phyloP scores from a whole-genome alignment of 2,888 invertebrate genomes.

The Pyralis farinalis region DNA sequence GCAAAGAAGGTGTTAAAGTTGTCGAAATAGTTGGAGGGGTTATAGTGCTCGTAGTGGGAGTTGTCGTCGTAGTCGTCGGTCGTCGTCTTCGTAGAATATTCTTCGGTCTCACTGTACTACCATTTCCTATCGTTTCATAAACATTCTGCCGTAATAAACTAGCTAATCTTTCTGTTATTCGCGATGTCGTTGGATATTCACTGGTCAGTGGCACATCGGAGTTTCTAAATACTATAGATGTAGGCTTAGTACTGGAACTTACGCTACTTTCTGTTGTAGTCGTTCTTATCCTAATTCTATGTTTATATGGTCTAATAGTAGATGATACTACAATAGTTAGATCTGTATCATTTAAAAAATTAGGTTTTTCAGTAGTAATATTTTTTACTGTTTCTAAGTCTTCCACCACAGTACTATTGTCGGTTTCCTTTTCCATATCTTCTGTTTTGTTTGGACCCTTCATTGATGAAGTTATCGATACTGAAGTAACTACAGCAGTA shows the following conservation, averaged over 20 bases:
- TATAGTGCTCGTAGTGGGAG: constrained; percentile 35
- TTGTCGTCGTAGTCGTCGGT: constrained; percentile 66
- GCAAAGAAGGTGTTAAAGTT: constrained; percentile 19
- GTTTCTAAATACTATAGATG: constrained; percentile 29
- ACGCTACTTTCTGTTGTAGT: constrained; percentile 59
- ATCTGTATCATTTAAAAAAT: constrained; percentile 45
- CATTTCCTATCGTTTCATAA: constrained; percentile 41
- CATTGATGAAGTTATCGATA: constrained; percentile 75
- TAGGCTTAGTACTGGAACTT: constrained; percentile 31
- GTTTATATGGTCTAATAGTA: constrained; percentile 42
- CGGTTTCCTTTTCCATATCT: constrained; percentile 32
- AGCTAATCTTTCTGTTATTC: constrained; percentile 48
- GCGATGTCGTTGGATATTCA: constrained; percentile 44
- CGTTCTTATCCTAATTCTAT: constrained; percentile 63
- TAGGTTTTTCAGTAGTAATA: constrained; percentile 32
- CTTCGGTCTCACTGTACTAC: constrained; percentile 47
- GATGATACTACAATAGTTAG: constrained; percentile 25
- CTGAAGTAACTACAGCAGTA: constrained; percentile 76
- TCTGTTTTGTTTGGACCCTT: constrained; percentile 73
- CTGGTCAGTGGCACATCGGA: constrained; percentile 52
- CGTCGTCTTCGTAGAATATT: constrained; percentile 58
- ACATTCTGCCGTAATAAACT: constrained; percentile 48
- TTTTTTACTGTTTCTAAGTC: constrained; percentile 30
- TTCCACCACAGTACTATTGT: constrained; percentile 41
- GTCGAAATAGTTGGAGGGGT: constrained; percentile 23